A percentile compares a stretch with the other conserved stretches of the same genome.
Evolutionary conservation across 1,140 invertebrate genomes (phyloP).

Genomic region (Papilio aristodemus): DNA sequence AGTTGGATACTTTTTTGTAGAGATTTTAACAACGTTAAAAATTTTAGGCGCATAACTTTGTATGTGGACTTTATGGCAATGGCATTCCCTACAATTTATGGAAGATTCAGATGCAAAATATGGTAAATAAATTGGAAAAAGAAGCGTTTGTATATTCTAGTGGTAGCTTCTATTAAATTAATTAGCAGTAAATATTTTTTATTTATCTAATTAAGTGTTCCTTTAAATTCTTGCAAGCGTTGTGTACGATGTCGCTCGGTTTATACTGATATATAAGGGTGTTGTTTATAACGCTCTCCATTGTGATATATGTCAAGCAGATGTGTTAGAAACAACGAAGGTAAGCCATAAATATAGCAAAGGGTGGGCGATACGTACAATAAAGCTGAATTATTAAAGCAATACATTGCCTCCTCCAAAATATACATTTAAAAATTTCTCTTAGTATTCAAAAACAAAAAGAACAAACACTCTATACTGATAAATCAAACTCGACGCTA

Average conservation of each 20-base stretch:
- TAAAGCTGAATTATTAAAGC: constrained; percentile 78
- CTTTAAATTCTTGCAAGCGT: not conserved
- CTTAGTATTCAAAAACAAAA: constrained; percentile 7
- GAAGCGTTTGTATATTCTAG: too few relatives aligned
- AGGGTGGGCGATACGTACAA: constrained; percentile 75
- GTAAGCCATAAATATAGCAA: constrained; percentile 75
- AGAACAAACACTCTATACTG: too few relatives aligned
- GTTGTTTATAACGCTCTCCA: constrained; percentile 34
- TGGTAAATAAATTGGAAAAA: too few relatives aligned
- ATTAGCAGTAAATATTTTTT: not conserved
- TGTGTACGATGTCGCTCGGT: not conserved
- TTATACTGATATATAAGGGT: constrained; percentile 30
- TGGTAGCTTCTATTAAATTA: not conserved
- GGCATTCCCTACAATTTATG: too few relatives aligned
- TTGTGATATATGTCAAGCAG: constrained; percentile 37
- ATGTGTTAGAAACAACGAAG: constrained; percentile 61
- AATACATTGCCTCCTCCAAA: constrained; percentile 61
- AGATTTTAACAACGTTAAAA: too few relatives aligned
- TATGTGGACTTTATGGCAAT: too few relatives aligned
- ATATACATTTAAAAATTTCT: constrained; percentile 37
- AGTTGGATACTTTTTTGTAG: too few relatives aligned
- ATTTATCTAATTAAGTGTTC: constrained; percentile 34
- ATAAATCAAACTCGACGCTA: too few relatives aligned
- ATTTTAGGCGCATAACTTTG: too few relatives aligned
- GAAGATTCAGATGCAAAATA: too few relatives aligned